Percentiles rank a stretch among this genome's conserved stretches.
These are phyloP conservation scores for Anarrhichthys ocellatus DNA, from an alignment of 2,113 vertebrate species.

Conservation along the genomic window DNA sequence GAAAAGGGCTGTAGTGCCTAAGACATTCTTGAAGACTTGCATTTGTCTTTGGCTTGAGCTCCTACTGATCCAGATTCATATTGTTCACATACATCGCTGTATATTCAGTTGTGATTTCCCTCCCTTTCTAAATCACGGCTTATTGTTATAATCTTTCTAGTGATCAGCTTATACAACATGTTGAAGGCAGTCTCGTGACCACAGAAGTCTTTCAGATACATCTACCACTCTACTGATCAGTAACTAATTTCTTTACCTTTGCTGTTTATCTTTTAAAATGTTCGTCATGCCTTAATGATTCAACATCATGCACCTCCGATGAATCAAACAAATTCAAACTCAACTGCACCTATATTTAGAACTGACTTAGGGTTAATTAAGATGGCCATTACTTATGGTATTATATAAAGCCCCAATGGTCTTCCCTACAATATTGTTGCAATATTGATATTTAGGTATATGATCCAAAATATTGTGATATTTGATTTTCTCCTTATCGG, in stretches of 20 bases:
- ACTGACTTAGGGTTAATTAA: not conserved
- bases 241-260: not conserved
- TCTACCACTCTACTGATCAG: not conserved
- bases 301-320: not conserved
- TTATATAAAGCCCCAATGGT: too few species aligned
- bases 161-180: not conserved
- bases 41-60: not conserved
- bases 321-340: not conserved
- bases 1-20: not conserved
- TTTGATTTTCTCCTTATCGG: too few species aligned
- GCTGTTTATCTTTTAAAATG: not conserved
- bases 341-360: slow-evolving; percentile 1
- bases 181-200: too few species aligned
- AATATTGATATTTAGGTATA: too few species aligned
- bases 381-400: not conserved
- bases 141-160: not conserved
- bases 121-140: too few species aligned
- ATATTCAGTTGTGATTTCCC: not conserved
- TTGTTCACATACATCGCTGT: not conserved
- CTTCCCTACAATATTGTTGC: too few species aligned
- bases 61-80: not conserved
- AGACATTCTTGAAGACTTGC: not conserved
- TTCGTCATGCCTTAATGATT: not conserved
- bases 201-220: not conserved
- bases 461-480: too few species aligned